phyloP scores from a whole-genome alignment of 2,113 vertebrate genomes.

The Mola mola region DNA sequence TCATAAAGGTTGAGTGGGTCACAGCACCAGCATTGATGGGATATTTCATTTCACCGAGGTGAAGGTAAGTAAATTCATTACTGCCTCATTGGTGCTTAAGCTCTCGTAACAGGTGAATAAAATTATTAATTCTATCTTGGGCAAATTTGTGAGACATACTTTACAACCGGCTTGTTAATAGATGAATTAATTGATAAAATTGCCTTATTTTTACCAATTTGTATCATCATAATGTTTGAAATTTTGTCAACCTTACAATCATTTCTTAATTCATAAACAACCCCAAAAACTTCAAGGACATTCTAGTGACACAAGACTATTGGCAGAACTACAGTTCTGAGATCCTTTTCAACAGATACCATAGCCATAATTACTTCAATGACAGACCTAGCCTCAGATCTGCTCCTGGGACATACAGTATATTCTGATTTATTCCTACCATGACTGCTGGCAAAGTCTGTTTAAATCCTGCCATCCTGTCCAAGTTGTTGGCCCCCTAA shows the following conservation, averaged over 20 bases:
- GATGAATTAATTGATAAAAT: too few species aligned
- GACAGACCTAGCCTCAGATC: slow-evolving; percentile 64
- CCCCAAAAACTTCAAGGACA: slow-evolving; percentile 49
- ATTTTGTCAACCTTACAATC: too few species aligned
- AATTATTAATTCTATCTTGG: too few species aligned
- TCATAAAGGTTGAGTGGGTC: slow-evolving; percentile 50
- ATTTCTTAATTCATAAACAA: too few species aligned
- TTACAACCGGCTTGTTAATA: too few species aligned
- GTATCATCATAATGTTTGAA: too few species aligned
- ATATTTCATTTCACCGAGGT: slow-evolving; percentile 12
- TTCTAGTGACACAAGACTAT: slow-evolving; percentile 22
- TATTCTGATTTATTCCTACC: slow-evolving; percentile 66
- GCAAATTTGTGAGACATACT: too few species aligned
- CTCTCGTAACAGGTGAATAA: too few species aligned
- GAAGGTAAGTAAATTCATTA: slow-evolving; percentile 3
- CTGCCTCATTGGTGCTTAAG: too few species aligned
- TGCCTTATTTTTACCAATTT: too few species aligned
- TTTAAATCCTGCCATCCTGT: slow-evolving; percentile 68
- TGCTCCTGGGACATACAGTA: slow-evolving; percentile 66
- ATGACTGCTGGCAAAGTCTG: slow-evolving; percentile 69
- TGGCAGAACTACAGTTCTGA: slow-evolving; percentile 63
- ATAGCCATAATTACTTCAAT: slow-evolving; percentile 73
- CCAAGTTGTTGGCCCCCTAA: slow-evolving; percentile 53
- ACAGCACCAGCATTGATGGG: slow-evolving; percentile 5
- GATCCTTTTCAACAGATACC: slow-evolving; percentile 71